These are phyloP conservation scores for Operophtera brumata DNA, from an alignment of 2,888 invertebrate genomes.

Conservation along the genomic window DNA sequence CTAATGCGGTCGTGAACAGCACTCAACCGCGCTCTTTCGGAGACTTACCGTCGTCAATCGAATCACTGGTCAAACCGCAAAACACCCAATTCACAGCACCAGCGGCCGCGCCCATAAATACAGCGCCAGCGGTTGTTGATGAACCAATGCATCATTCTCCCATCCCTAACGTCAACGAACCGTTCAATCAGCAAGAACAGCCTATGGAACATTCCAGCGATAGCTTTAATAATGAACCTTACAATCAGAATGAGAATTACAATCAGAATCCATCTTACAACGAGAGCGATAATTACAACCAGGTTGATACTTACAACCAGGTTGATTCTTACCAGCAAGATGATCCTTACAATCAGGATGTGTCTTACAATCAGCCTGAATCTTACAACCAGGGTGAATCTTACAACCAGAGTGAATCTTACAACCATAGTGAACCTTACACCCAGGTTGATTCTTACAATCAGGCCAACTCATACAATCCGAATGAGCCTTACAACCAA, in stretches of 20 bases:
- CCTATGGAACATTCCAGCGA: conserved; percentile 1
- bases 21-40: conserved; percentile 66
- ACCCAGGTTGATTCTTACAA: conserved; percentile 14
- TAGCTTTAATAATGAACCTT: conserved; percentile 9
- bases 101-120: neutral
- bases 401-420: conserved; percentile 13
- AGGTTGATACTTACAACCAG: conserved; percentile 11
- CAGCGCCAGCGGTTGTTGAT: neutral
- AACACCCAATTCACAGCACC: neutral
- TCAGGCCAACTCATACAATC: neutral
- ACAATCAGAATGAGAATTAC: conserved; percentile 12
- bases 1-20: conserved; percentile 50
- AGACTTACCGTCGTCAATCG: conserved; percentile 43
- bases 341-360: conserved; percentile 8
- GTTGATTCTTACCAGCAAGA: conserved; percentile 23
- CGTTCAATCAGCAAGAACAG: conserved; percentile 14
- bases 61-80: conserved; percentile 14
- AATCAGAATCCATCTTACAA: conserved; percentile 15
- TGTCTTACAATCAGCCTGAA: conserved; percentile 10
- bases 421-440: conserved; percentile 5
- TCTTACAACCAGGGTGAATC: conserved; percentile 6
- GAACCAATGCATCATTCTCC: conserved; percentile 13
- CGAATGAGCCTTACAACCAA: conserved; percentile 17
- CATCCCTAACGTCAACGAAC: conserved; percentile 6
- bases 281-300: conserved; percentile 22